Conservation (phyloP, 2,113 vertebrate genomes). For the Paedocypris sp. region DNA sequence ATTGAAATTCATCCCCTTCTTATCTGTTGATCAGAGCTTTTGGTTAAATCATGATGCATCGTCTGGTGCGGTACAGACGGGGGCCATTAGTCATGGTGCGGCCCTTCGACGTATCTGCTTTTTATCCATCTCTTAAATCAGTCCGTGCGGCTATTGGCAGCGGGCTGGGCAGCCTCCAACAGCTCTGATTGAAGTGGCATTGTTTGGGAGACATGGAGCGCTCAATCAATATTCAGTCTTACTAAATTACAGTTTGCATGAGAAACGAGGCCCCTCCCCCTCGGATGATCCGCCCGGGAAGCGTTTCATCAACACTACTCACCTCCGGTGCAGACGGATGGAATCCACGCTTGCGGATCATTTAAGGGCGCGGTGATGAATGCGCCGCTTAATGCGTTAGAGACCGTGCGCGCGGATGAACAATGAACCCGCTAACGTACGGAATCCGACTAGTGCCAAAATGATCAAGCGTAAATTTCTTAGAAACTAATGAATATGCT, state of each 20-base stretch:
- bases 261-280: slow-evolving; percentile 69
- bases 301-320: slow-evolving; percentile 14
- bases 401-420: background rate
- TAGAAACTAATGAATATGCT: too few relatives aligned
- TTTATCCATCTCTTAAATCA: slow-evolving; percentile 89
- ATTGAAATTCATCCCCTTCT: slow-evolving; percentile 63
- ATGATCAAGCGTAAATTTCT: too few relatives aligned
- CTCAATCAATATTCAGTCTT: slow-evolving; percentile 68
- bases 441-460: too few relatives aligned
- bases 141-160: slow-evolving; percentile 73
- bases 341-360: background rate
- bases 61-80: slow-evolving; percentile 73
- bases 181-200: slow-evolving; percentile 70
- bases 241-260: slow-evolving; percentile 69
- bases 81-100: slow-evolving; percentile 77
- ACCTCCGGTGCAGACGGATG: slow-evolving; percentile 5
- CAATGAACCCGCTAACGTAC: too few relatives aligned
- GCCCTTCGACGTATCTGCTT: slow-evolving; percentile 74
- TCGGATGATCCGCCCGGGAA: slow-evolving; percentile 22
- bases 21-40: slow-evolving; percentile 70
- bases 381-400: background rate
- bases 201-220: slow-evolving; percentile 72
- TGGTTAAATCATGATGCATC: slow-evolving; percentile 80
- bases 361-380: slow-evolving; percentile 1
- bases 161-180: slow-evolving; percentile 51